These are phyloP conservation scores for Hippocampus kuda DNA, from an alignment of 2,797 vertebrate species.

Conservation along the genomic window DNA sequence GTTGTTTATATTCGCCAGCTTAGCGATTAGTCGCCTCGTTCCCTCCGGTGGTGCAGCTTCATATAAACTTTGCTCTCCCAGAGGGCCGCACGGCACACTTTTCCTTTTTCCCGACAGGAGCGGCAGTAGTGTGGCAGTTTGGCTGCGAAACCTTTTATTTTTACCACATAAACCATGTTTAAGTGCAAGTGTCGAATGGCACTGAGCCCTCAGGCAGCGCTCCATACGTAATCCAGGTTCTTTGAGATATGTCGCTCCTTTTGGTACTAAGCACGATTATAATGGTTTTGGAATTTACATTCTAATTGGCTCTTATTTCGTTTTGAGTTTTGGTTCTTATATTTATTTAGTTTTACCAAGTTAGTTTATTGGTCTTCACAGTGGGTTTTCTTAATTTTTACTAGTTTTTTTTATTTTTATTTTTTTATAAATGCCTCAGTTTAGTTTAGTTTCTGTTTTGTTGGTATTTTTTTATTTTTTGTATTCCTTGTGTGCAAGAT, in stretches of 20 bases:
- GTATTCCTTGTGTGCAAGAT: too few relatives aligned
- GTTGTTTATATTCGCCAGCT: constrained; percentile 55
- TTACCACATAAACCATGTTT: background rate
- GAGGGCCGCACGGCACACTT: constrained; percentile 24
- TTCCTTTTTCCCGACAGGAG: constrained; percentile 6
- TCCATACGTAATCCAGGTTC: background rate
- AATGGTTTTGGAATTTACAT: too few relatives aligned
- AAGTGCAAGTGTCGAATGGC: background rate
- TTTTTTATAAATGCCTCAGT: too few relatives aligned
- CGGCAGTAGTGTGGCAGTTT: background rate
- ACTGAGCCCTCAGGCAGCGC: background rate
- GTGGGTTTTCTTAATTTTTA: too few relatives aligned
- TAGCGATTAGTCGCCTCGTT: constrained; percentile 55
- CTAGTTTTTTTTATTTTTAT: too few relatives aligned
- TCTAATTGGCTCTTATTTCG: too few relatives aligned
- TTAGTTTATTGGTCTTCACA: too few relatives aligned
- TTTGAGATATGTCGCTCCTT: background rate
- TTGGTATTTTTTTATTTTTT: too few relatives aligned
- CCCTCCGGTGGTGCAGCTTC: constrained; percentile 37
- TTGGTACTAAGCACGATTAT: background rate
- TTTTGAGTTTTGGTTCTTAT: too few relatives aligned
- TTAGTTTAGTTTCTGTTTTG: too few relatives aligned
- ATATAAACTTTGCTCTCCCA: constrained; percentile 29
- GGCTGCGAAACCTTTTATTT: background rate
- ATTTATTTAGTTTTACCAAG: too few relatives aligned